Evolutionary conservation across 1,140 invertebrate species (phyloP).

Genomic region (Araneus ventricosus): DNA sequence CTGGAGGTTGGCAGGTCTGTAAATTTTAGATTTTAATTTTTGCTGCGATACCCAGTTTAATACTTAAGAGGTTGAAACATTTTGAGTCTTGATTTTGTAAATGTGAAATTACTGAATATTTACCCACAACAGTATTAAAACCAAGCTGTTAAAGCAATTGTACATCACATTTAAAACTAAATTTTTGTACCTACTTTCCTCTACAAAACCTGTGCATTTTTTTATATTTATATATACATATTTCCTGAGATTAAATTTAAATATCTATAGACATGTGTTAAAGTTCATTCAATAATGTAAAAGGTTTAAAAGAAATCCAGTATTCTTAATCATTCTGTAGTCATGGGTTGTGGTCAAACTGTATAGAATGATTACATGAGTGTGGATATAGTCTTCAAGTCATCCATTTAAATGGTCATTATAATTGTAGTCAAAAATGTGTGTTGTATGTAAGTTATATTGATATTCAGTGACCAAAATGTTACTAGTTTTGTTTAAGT

Average conservation of each 20-base stretch:
- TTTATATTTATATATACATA: background rate
- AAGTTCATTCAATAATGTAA: too few species aligned
- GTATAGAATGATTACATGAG: background rate
- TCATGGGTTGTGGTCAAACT: background rate
- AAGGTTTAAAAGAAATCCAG: too few species aligned
- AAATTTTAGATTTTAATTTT: too few species aligned
- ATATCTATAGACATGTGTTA: background rate
- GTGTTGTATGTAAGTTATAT: too few species aligned
- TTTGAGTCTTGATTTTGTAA: background rate
- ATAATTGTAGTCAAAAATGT: too few species aligned
- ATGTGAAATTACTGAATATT: background rate
- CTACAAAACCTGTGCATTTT: background rate
- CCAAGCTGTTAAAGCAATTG: background rate
- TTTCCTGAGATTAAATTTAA: background rate
- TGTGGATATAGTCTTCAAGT: background rate
- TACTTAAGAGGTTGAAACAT: too few species aligned
- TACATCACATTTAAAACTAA: background rate
- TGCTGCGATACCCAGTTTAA: too few species aligned
- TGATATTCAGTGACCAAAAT: too few species aligned
- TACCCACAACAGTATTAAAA: background rate
- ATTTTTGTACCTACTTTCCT: background rate
- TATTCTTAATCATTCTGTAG: background rate
- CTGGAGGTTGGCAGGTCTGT: too few species aligned
- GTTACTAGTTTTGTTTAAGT: too few species aligned
- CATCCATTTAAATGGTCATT: background rate